phyloP scores from a whole-genome alignment of 1,140 invertebrate genomes.

The Papilio machaon region DNA sequence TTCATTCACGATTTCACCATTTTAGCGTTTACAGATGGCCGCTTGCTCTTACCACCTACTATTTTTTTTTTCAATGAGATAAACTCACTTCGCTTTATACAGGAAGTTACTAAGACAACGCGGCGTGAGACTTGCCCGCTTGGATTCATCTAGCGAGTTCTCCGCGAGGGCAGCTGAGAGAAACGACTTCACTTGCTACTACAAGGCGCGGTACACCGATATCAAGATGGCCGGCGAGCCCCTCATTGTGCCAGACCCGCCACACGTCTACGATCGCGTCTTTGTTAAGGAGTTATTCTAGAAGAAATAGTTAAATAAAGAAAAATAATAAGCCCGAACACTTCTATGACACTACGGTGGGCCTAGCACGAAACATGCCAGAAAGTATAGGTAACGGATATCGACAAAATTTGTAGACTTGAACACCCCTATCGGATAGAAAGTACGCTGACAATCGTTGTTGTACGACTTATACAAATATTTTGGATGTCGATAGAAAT shows the following conservation, averaged over 20 bases:
- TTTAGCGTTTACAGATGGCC: too few relatives aligned
- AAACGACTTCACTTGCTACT: constrained; percentile 86
- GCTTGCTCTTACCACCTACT: too few relatives aligned
- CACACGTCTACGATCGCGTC: constrained; percentile 82
- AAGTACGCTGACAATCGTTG: too few relatives aligned
- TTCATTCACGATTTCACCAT: too few relatives aligned
- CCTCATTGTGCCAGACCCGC: constrained; percentile 83
- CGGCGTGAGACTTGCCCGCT: constrained; percentile 76
- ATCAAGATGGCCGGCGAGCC: constrained; percentile 84
- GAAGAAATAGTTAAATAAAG: not conserved
- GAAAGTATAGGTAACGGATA: too few relatives aligned
- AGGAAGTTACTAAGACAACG: constrained; percentile 82
- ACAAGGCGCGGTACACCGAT: constrained; percentile 84
- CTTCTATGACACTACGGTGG: not conserved
- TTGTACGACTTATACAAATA: too few relatives aligned
- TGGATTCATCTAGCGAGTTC: constrained; percentile 88
- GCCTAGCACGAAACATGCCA: too few relatives aligned
- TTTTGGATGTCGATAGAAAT: too few relatives aligned
- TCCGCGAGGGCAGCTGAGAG: constrained; percentile 87
- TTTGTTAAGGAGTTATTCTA: constrained; percentile 62
- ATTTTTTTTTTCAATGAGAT: not conserved
- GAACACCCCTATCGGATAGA: too few relatives aligned
- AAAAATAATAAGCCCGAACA: not conserved
- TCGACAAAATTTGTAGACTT: too few relatives aligned
- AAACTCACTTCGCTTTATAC: constrained; percentile 46